Evolutionary conservation across 2,888 invertebrate genomes (phyloP).

Genomic region (Chloroclystis v-ata): DNA sequence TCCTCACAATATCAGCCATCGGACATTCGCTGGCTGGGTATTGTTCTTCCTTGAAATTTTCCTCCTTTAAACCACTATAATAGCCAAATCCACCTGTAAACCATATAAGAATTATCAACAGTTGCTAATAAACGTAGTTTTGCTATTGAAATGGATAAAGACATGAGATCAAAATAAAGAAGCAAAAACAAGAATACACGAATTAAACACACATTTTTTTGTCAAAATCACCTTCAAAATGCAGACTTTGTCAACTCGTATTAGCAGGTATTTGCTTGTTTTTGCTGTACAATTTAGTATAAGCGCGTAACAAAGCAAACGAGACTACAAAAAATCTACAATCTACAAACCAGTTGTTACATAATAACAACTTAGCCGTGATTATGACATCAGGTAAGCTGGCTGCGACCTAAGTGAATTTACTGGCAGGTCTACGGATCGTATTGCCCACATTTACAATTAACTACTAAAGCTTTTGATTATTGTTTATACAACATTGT

Average conservation of each 20-base stretch:
- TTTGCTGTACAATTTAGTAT: constrained; percentile 39
- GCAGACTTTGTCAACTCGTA: constrained; percentile 21
- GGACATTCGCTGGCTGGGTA: too few relatives aligned
- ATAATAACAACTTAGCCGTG: constrained; percentile 36
- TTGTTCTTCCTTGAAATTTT: too few relatives aligned
- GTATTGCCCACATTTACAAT: too few relatives aligned
- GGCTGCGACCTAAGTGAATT: constrained; percentile 22
- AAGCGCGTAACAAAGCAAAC: constrained; percentile 51
- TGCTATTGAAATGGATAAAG: not conserved
- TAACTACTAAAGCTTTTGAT: too few relatives aligned
- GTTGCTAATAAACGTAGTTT: too few relatives aligned
- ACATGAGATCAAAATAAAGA: not conserved
- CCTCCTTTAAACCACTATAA: too few relatives aligned
- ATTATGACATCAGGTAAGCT: constrained; percentile 48
- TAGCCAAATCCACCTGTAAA: too few relatives aligned
- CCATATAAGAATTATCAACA: too few relatives aligned
- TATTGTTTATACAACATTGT: too few relatives aligned
- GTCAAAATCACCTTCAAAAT: constrained; percentile 27
- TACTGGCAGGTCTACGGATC: not conserved
- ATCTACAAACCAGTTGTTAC: constrained; percentile 47
- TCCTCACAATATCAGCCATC: too few relatives aligned
- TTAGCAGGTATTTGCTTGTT: constrained; percentile 24
- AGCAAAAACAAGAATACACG: not conserved
- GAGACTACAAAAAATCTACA: constrained; percentile 46
- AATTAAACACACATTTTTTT: constrained; percentile 19